Base-by-base conservation (phyloP, 2,113 vertebrate genomes). In the Chelonoidis abingdonii region DNA sequence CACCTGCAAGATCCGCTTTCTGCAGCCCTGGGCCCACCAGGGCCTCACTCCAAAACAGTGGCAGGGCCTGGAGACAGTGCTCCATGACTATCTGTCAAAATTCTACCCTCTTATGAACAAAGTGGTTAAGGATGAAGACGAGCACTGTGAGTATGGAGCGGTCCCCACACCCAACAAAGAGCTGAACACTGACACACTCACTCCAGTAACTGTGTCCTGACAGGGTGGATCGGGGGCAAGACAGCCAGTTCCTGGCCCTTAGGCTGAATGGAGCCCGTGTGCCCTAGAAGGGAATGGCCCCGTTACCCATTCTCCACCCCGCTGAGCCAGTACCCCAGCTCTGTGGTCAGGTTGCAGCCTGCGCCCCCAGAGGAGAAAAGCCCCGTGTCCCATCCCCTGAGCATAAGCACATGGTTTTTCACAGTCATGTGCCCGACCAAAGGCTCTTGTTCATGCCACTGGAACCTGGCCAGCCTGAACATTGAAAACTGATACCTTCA, bases 391-490 rank as follows among this genome's bases (percentile, higher is more conserved):
- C 8, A 9, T 44, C 81, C 85, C n/a, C 89, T 81, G 86, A 85
- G 86, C 59, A 6, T 6, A 12, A 27, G 57, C 24, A 5, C 25
- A 29, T 27, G 25, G 11, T 59, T 83, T 86, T 72, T 75, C 86
- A 44, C 49, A 54, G 22, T 2, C 44, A 75, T 62, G 5, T 11
- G 24, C n/a, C 69, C 81, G 1, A 11, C 27, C 57, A 59, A 31
- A 54, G 27, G 27, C 27, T 25, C 11, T 13, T 59, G 27, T 57
- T 81, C 56, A 57, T 21, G 52, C 25, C 35, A 25, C 35, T 50
- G 50, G 50, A 50, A 50, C 53, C 12, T 56, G 95, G 94, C 93
- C 93, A 91, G 91, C 91, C 72, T 75, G 16, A 76, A 90, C 38
- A 4, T 25, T 78, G n/a, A 41, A 22, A n/a, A 21, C 38, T n/a